A percentile compares a stretch with the other conserved stretches of the same genome.
These are phyloP conservation scores for Oncorhynchus gorbuscha DNA, from an alignment of 2,113 vertebrate genomes.

Conservation along the genomic window DNA sequence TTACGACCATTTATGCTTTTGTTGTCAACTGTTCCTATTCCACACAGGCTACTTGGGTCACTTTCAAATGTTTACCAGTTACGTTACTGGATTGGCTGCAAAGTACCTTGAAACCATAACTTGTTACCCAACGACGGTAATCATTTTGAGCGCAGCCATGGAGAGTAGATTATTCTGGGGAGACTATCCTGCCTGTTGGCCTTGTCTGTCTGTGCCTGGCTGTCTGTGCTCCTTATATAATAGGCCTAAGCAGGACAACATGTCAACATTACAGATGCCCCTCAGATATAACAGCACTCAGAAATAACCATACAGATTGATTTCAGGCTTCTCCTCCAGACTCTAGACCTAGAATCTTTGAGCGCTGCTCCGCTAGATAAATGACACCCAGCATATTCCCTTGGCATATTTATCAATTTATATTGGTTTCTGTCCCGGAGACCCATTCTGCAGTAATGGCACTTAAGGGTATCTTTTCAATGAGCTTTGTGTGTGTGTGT, in stretches of 20 bases:
- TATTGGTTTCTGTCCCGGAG: constrained; percentile 47
- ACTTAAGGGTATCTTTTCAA: constrained; percentile 30
- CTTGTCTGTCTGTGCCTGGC: constrained; percentile 19
- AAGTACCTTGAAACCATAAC: neutral
- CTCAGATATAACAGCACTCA: constrained; percentile 45
- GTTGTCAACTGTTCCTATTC: no score
- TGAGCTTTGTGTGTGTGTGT: neutral
- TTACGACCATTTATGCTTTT: no score
- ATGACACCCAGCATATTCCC: constrained; percentile 50
- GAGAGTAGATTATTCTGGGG: neutral
- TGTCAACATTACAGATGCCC: constrained; percentile 53
- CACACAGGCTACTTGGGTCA: neutral
- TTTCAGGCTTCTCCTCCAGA: constrained; percentile 29
- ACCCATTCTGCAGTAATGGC: constrained; percentile 36
- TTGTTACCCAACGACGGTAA: neutral
- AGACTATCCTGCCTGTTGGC: neutral
- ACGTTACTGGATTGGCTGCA: neutral
- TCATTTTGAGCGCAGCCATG: neutral
- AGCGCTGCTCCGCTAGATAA: constrained; percentile 41
- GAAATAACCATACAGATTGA: constrained; percentile 48
- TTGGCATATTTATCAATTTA: constrained; percentile 48
- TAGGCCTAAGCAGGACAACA: constrained; percentile 33
- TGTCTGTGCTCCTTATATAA: constrained; percentile 10
- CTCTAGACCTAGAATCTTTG: constrained; percentile 29
- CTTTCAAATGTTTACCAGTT: neutral